A percentile compares a stretch with the other conserved stretches of the same genome.
These are phyloP conservation scores for Pardosa pseudoannulata DNA, from an alignment of 2,888 invertebrate genomes.

Conservation along the genomic window DNA sequence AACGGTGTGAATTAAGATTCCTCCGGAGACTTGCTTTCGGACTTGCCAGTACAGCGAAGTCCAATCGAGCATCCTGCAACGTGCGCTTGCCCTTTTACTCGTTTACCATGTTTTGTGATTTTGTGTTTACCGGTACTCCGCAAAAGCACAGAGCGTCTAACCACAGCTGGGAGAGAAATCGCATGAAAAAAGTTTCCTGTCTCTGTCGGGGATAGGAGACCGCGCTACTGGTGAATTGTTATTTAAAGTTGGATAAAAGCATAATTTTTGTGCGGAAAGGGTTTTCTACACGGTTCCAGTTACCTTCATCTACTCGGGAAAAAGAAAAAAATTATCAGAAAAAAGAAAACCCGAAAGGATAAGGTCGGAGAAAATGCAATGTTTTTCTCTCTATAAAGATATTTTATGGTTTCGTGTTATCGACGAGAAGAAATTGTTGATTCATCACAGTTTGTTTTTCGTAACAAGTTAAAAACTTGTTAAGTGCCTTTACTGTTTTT, in stretches of 20 bases:
- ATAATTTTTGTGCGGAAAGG: background rate
- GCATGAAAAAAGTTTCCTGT: background rate
- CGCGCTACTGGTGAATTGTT: background rate
- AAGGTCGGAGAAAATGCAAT: background rate
- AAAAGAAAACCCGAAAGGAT: no score
- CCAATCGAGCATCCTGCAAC: slow-evolving; percentile 14
- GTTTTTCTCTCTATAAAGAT: background rate
- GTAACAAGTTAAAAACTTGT: no score
- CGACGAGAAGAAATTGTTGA: background rate
- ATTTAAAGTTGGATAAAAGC: background rate
- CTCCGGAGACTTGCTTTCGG: slow-evolving; percentile 43
- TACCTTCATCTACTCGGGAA: background rate
- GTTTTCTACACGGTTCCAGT: background rate
- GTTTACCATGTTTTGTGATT: slow-evolving; percentile 33
- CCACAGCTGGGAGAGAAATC: slow-evolving; percentile 30
- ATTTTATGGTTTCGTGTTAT: background rate
- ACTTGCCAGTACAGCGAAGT: slow-evolving; percentile 37
- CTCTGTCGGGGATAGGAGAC: background rate
- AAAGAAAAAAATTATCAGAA: no score
- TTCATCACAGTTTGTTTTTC: background rate
- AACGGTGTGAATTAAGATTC: slow-evolving; percentile 68
- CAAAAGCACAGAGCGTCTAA: background rate
- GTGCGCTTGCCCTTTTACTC: slow-evolving; percentile 7
- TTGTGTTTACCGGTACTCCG: slow-evolving; percentile 18
- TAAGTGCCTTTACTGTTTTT: no score